Evolutionary conservation across 2,797 vertebrate genomes (phyloP).

Genomic region (Melopsittacus undulatus): DNA sequence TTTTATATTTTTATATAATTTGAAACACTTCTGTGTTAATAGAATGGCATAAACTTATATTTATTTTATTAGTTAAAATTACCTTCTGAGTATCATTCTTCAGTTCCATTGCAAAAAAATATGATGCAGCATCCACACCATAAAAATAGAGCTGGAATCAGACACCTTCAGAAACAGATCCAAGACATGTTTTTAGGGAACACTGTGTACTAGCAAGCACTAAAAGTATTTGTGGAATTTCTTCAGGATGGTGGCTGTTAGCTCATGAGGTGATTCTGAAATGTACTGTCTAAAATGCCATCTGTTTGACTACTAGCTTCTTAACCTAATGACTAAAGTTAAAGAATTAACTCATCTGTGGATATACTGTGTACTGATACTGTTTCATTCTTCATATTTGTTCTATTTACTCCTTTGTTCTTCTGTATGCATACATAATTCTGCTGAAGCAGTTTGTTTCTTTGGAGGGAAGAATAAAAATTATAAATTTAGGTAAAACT

Average conservation of each 20-base stretch:
- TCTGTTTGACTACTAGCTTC: neutral
- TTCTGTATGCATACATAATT: neutral
- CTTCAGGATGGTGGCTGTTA: neutral
- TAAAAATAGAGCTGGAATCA: neutral
- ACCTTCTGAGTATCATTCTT: neutral
- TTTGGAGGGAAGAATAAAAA: neutral
- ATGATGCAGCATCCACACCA: accelerated
- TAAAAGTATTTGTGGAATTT: neutral
- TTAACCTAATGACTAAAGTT: neutral
- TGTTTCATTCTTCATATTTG: neutral
- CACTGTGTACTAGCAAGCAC: neutral
- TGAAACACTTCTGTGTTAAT: neutral
- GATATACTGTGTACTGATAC: neutral
- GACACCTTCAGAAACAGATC: neutral
- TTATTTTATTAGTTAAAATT: neutral
- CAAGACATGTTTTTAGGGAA: neutral
- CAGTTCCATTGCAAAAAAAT: neutral
- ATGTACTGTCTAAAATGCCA: neutral
- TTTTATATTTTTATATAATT: neutral
- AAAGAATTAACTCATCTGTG: neutral
- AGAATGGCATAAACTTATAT: neutral
- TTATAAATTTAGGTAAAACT: neutral
- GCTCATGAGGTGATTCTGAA: neutral
- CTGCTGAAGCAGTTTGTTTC: neutral
- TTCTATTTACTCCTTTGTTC: neutral